Evolutionary conservation across 2,113 vertebrate genomes (phyloP), one percentile per base, ranked within the genome.

Genomic region (Petrocephalus zakoni): DNA sequence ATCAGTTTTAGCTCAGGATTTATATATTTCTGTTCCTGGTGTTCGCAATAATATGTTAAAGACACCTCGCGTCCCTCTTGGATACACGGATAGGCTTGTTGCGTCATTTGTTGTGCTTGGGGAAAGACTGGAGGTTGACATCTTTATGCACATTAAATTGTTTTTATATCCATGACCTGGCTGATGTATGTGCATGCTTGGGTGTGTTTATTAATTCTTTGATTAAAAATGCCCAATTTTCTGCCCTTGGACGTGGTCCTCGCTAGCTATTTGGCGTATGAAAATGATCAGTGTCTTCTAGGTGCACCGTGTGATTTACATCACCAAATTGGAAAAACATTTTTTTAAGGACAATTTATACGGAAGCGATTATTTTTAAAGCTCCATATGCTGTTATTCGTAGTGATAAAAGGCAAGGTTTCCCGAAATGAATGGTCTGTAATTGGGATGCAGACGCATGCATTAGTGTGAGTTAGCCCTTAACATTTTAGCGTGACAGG

Each of bases 71-170:
- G 25, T 68, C 42, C 68, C 86, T 78, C 68, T 7, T 17, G 55
- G 53, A 86, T 25, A 68, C 72, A 46, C 51, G 42, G 88, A 89
- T 49, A 46, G 88, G 84, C 88, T 89, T 89, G 88, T 89, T 89
- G 88, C 88, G 88, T 89, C 88, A 89, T 89, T 89, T 89, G 88
- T 89, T 89, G 72, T 89, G 84, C 88, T 89, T 85, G 83, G 82
- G 58, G 34, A 85, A 68, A 86, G 56, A 89, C 83, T 55, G 84
- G 83, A 89, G 84, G 47, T 47, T 85, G n/a, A 55, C 47, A 53
- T 86, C 61, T 89, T 52, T 55, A 52, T 86, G 29, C 49, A n/a
- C 37, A 61, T 86, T 52, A 86, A 47, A 85, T 86, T 52, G n/a
- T 84, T 85, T 85, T 86, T n/a, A 72, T n/a, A 83, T 34, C 22